Percentiles rank a stretch among this genome's conserved stretches.
These are phyloP conservation scores for Drosophila lacicola DNA, from an alignment of 2,888 invertebrate genomes.

Conservation along the genomic window DNA sequence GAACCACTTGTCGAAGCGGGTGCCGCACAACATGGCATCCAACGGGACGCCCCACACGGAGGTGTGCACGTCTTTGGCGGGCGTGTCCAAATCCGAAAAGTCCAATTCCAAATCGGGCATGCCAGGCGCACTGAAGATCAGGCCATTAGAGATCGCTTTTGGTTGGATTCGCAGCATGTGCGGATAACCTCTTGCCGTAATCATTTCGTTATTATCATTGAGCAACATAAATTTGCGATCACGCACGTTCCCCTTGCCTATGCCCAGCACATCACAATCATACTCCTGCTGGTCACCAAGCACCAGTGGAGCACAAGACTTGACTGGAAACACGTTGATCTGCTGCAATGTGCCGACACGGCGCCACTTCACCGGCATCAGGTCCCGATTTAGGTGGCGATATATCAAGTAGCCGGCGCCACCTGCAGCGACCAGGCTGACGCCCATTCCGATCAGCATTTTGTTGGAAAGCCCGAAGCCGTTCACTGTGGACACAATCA, in stretches of 20 bases:
- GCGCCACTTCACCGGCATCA: slow-evolving; percentile 82
- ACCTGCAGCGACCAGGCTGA: slow-evolving; percentile 64
- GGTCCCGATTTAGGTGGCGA: slow-evolving; percentile 70
- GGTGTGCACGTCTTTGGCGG: slow-evolving; percentile 82
- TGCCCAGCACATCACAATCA: slow-evolving; percentile 79
- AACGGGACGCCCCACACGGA: slow-evolving; percentile 87
- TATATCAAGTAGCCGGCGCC: slow-evolving; percentile 72
- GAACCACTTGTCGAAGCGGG: slow-evolving; percentile 90
- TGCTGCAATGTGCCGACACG: slow-evolving; percentile 76
- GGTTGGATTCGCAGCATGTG: slow-evolving; percentile 76
- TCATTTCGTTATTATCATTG: slow-evolving; percentile 73
- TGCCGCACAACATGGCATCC: slow-evolving; percentile 90
- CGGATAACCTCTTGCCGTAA: slow-evolving; percentile 82
- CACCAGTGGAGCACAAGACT: slow-evolving; percentile 78
- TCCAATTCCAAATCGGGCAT: slow-evolving; percentile 86
- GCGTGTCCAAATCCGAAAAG: slow-evolving; percentile 83
- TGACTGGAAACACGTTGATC: slow-evolving; percentile 80
- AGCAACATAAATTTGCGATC: slow-evolving; percentile 83
- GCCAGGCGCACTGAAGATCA: slow-evolving; percentile 86
- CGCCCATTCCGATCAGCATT: slow-evolving; percentile 55
- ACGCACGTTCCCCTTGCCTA: slow-evolving; percentile 65
- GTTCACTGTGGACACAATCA: slow-evolving; percentile 7
- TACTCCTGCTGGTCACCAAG: slow-evolving; percentile 46
- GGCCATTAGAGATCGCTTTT: slow-evolving; percentile 83
- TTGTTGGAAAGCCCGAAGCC: slow-evolving; percentile 34